Evolutionary conservation across 2,113 vertebrate species (phyloP).

Genomic region (Passerina amoena): DNA sequence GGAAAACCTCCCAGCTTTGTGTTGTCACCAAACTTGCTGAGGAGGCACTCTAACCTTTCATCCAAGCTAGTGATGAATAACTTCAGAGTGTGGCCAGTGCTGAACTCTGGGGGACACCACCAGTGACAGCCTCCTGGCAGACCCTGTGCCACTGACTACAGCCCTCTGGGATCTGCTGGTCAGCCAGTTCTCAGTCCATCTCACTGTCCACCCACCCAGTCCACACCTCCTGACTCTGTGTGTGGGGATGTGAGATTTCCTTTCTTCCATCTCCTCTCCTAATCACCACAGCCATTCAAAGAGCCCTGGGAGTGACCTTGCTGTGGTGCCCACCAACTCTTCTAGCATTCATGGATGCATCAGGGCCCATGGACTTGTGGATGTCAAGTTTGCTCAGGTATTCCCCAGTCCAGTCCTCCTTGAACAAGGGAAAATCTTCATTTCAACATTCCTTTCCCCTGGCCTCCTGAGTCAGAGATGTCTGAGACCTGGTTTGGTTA

Average conservation of each 20-base stretch:
- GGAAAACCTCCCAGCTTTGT: background rate
- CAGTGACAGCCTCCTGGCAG: background rate
- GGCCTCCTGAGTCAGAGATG: background rate
- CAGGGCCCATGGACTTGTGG: background rate
- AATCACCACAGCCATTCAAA: rapidly evolving
- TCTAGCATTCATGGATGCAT: background rate
- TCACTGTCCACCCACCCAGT: background rate
- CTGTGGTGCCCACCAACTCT: background rate
- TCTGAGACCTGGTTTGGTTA: background rate
- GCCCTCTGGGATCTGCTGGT: background rate
- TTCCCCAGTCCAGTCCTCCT: background rate
- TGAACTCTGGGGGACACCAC: background rate
- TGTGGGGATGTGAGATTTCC: background rate
- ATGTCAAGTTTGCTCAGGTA: background rate
- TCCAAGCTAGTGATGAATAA: background rate
- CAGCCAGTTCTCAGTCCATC: too few species aligned
- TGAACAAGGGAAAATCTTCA: background rate
- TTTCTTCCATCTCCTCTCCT: background rate
- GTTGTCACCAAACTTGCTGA: too few species aligned
- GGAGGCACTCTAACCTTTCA: background rate
- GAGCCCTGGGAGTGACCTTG: background rate
- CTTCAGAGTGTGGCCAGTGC: too few species aligned
- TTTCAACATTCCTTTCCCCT: background rate
- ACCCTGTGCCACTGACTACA: background rate
- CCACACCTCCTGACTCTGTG: background rate